phyloP scores from a whole-genome alignment of 2,797 vertebrate species.

The Dromococcyx pavoninus region DNA sequence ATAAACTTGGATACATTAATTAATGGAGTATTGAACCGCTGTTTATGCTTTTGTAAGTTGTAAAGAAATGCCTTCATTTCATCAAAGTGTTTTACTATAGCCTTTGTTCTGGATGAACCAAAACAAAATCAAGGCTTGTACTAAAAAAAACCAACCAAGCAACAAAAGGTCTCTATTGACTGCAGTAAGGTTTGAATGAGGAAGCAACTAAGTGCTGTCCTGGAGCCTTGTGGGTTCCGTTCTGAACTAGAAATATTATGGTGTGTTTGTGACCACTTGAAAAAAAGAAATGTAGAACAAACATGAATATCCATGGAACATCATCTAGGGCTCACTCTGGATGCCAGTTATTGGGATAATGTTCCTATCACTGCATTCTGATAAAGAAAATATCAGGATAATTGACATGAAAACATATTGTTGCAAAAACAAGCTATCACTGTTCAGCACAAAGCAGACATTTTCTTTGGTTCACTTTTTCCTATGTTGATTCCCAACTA shows the following conservation, averaged over 20 bases:
- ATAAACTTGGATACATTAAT: neutral
- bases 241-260: neutral
- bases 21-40: neutral
- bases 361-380: neutral
- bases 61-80: neutral
- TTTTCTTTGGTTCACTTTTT: neutral
- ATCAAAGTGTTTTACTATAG: neutral
- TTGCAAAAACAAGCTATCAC: neutral
- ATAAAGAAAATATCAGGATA: neutral
- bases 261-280: neutral
- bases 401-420: neutral
- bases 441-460: neutral
- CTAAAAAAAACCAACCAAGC: neutral
- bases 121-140: neutral
- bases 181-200: neutral
- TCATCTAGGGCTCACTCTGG: neutral
- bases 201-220: neutral
- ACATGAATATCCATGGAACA: neutral
- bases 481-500: neutral
- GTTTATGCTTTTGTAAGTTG: neutral
- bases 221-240: neutral
- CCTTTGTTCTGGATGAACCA: neutral
- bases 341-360: neutral
- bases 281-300: neutral
- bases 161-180: neutral